Evolutionary conservation across 2,888 invertebrate species (phyloP), one percentile per base, ranked within the genome.

Genomic region (Marronus borbonicus): DNA sequence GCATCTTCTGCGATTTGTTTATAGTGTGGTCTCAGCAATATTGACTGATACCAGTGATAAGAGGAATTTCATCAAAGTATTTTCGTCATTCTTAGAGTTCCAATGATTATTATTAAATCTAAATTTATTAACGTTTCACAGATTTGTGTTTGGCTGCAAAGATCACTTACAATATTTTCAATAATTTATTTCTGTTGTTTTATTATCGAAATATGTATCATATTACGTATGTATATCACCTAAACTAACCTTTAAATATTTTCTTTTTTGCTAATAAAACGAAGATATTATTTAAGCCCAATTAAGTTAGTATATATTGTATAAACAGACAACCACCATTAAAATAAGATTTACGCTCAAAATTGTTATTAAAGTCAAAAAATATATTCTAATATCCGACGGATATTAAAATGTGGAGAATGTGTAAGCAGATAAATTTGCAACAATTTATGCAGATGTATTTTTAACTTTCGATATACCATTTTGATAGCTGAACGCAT

Each of bases 311-410:
- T 31, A 62, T 62, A 62, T 62, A 62, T 62, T 62, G 31, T 8
- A 62, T 62, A 62, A 62, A 62, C 62, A 62, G 28, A 62, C 14
- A 28, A 28, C 62, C 24, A 12, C 62, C 31, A 31, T 31, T 62
- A 62, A 62, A 31, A 62, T 24, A 62, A 31, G 62, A 62, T 62
- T 62, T 62, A 62, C 31, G 62, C 12, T 62, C 31, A 14, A 12
- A 31, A 62, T 31, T 62, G 62, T 62, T 62, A 62, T 62, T 31
- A 62, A 62, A 62, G 62, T 62, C 62, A 62, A 62, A 62, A 62
- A 62, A 62, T 62, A 24, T 62, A 62, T 62, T 62, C 28, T 62
- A 20, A 58, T 62, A 62, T 62, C 62, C 14, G 31, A 62, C 24
- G 62, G 62, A 31, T 24, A 62, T 62, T 62, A 62, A 62, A 62